Conservation (phyloP, 2,888 invertebrate species). For the Alentia gelatinosa region DNA sequence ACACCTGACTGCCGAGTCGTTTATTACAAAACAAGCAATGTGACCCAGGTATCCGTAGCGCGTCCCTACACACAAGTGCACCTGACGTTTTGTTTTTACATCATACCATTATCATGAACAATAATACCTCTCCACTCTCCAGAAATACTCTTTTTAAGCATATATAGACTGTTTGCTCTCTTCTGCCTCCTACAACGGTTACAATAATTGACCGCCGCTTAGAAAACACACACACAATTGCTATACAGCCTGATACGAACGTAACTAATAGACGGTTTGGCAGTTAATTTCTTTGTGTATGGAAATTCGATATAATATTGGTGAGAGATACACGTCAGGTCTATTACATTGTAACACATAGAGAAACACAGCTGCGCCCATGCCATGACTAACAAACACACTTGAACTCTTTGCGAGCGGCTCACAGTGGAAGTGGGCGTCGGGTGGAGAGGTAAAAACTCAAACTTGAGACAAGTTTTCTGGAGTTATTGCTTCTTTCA, state of each 20-base stretch:
- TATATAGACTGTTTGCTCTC: background rate
- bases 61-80: background rate
- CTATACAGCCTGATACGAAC: background rate
- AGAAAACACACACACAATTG: background rate
- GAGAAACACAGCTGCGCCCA: background rate
- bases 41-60: background rate
- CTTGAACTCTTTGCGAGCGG: too few relatives aligned
- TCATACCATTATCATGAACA: background rate
- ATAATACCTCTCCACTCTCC: background rate
- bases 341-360: background rate
- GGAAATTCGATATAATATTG: too few relatives aligned
- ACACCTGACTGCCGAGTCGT: background rate
- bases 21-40: background rate
- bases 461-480: background rate
- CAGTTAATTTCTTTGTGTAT: background rate
- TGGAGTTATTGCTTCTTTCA: conserved; percentile 1
- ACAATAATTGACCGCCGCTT: background rate
- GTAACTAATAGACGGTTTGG: background rate
- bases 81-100: background rate
- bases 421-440: too few relatives aligned
- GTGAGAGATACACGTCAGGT: background rate
- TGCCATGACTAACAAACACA: too few relatives aligned
- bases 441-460: background rate
- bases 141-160: background rate
- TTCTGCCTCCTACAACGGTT: background rate